Evolutionary conservation across 2,888 invertebrate genomes (phyloP), one percentile per base, ranked within the genome.

Genomic region (Apodemia mormo): DNA sequence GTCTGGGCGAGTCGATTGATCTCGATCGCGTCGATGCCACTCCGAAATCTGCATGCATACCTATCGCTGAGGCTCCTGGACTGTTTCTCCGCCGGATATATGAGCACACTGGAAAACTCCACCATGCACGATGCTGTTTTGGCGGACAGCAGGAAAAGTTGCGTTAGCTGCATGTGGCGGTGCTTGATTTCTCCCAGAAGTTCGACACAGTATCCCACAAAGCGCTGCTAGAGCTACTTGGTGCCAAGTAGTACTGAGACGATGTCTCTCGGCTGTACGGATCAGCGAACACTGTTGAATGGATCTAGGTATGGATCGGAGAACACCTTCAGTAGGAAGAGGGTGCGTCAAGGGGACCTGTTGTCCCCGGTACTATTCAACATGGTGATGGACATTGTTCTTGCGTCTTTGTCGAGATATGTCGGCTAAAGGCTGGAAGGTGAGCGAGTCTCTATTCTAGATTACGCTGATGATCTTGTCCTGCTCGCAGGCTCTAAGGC

Each of bases 121-220:
- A 71, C 81, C 2, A 83, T 75, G 70, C 76, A 73, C 74, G 80
- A 76, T 73, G 82, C 73, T 0, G 74, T 69, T 52, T 64, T 80
- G 6, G 75, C 85, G 22, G 71, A 81, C 66, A 66, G 70, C 22
- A 71, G 74, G 67, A 80, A 65, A 74, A 74, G 68, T 67, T 76
- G 68, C 69, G 77, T 22, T 79, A 81, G 54, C 78, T 88, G 72
- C 87, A 86, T 72, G 76, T 85, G 67, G 85, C 81, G 68, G 81
- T 84, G 56, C 76, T 91, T 33, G 90, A 91, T 75, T 82, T 90
- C 43, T 80, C 84, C 14, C 90, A 89, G 76, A 90, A 88, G 4
- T 90, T 87, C 74, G 88, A 88, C 73, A 83, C 78, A 0, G 78
- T 84, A 68, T 80, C 80, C 29, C 83, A 84, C 67, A 54, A 70